Evolutionary conservation across 2,113 vertebrate genomes (phyloP).

Genomic region (Hypanus sabinus): DNA sequence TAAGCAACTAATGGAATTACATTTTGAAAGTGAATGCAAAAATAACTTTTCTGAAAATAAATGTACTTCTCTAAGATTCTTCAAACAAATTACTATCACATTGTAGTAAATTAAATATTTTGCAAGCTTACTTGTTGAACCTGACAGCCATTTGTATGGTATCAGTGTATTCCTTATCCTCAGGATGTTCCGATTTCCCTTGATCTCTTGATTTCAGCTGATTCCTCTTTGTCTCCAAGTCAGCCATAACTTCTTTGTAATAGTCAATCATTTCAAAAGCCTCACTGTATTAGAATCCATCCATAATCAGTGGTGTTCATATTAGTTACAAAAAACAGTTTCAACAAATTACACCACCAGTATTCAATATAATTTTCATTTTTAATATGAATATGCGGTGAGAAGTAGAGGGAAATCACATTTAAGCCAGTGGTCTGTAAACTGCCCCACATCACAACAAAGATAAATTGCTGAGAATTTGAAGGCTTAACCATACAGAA

Average conservation of each 20-base stretch:
- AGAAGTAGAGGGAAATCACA: background rate
- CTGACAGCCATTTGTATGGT: constrained; percentile 74
- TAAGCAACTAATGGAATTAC: background rate
- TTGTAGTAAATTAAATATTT: background rate
- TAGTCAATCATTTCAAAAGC: constrained; percentile 71
- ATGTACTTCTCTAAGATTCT: background rate
- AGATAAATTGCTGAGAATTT: too few relatives aligned
- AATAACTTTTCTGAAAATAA: background rate
- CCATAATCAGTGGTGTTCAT: background rate
- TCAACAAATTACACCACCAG: background rate
- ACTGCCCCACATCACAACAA: too few relatives aligned
- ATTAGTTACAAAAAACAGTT: background rate
- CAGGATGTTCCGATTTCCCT: constrained; percentile 43
- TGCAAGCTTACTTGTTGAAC: constrained; percentile 74
- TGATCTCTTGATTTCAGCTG: constrained; percentile 49
- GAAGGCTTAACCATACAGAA: too few relatives aligned
- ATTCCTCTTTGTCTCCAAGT: constrained; percentile 54
- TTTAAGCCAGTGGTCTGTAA: background rate
- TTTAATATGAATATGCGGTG: background rate
- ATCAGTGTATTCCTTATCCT: constrained; percentile 55
- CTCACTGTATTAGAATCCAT: constrained; percentile 57
- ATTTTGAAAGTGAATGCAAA: background rate
- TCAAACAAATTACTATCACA: background rate
- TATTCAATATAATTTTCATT: background rate
- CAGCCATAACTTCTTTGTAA: constrained; percentile 57